phyloP scores from a whole-genome alignment of 1,140 invertebrate species.

The Samia ricini region DNA sequence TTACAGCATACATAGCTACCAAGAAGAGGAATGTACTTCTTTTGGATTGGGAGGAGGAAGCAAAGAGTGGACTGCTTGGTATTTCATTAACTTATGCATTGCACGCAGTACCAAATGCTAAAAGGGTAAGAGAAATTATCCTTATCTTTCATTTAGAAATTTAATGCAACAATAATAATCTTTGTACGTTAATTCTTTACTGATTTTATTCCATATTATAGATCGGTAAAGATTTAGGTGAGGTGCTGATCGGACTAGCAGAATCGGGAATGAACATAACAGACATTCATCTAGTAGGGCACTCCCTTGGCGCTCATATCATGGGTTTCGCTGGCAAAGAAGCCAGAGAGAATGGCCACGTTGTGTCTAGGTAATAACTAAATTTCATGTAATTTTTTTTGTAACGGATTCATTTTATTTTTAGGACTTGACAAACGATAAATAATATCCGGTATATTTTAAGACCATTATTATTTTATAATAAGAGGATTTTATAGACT shows the following conservation, averaged over 20 bases:
- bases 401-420: too few species aligned
- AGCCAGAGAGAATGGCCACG: constrained; percentile 38
- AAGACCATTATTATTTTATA: too few species aligned
- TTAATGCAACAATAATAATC: too few species aligned
- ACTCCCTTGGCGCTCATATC: constrained; percentile 86
- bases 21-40: constrained; percentile 61
- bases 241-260: constrained; percentile 34
- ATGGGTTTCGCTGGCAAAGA: constrained; percentile 79
- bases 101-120: constrained; percentile 54
- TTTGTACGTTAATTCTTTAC: too few species aligned
- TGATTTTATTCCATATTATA: constrained; percentile 25
- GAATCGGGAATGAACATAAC: constrained; percentile 75
- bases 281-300: constrained; percentile 84
- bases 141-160: too few species aligned
- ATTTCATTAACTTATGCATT: constrained; percentile 52
- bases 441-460: too few species aligned
- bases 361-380: constrained; percentile 43
- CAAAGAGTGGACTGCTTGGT: constrained; percentile 46
- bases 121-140: constrained; percentile 36
- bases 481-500: too few species aligned
- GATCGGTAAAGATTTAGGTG: constrained; percentile 54
- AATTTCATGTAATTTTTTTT: neutral
- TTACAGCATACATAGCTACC: constrained; percentile 45
- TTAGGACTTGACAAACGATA: too few species aligned
- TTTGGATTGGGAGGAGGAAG: constrained; percentile 64